Base-by-base conservation (phyloP, 2,113 vertebrate genomes). In the Brachionichthys hirsutus region DNA sequence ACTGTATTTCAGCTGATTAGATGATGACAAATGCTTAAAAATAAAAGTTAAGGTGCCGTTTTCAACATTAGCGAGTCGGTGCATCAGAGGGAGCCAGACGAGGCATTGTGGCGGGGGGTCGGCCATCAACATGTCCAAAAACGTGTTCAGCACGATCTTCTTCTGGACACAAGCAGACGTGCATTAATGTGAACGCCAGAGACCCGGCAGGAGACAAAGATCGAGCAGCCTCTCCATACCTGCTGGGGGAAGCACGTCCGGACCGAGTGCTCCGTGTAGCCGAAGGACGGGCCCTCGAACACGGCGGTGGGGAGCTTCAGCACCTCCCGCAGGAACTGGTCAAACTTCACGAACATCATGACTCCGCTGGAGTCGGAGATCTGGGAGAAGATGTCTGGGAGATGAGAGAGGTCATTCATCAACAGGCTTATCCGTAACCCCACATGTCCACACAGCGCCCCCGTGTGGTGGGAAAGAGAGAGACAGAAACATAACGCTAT, bases 31-130 rank as follows among this genome's bases (percentile, higher is more conserved):
- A 30, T 30, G 5, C 24, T 30, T 17, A 14, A 59, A 34, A 17
- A 58, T 12, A 4, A 14, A 40, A 2, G 47, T 1, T 0, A 16
- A 18, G 3, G 4, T 78, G 98, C 97, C 97, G 17, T 98, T 99
- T 86, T 99, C 97, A 1, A 98, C 97, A 17, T 99, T 96, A 78
- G 97, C 94, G 7, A 99, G 96, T 83, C 96, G 92, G 87, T 99
- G 97, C 94, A 98, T 91, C 85, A 99, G 96, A 41, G 97, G 96
- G 41, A 99, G 89, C 97, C 97, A 99, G 35, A 98, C 97, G 80
- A 99, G 95, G 93, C 95, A 99, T 92, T 99, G 97, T 12, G 97
- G 97, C 34, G 97, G 97, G 9, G 96, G 96, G 22, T 99, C 97
- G 0, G 95, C 95, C 95, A 95, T 98, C 88, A 99, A 67, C 1